Conservation (phyloP, 2,113 vertebrate species). For the Dascyllus trimaculatus region DNA sequence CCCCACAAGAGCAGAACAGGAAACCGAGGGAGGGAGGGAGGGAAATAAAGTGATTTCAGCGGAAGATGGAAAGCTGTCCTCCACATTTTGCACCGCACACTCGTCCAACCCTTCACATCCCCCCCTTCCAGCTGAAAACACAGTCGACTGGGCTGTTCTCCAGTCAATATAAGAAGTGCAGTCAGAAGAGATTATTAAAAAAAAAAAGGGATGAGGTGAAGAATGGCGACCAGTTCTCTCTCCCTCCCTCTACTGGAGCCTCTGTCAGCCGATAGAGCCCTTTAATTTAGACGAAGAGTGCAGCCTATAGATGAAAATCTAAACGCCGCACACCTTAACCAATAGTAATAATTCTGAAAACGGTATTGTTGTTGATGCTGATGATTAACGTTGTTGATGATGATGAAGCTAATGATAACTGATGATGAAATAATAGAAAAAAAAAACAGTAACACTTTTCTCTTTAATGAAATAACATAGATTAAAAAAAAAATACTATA, state of each 20-base stretch:
- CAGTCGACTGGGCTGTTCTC: slow-evolving; percentile 7
- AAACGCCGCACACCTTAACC: slow-evolving; percentile 57
- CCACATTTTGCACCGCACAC: slow-evolving; percentile 32
- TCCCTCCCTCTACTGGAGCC: slow-evolving; percentile 60
- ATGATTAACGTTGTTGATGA: slow-evolving; percentile 41
- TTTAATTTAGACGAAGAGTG: slow-evolving; percentile 69
- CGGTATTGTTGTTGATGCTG: slow-evolving; percentile 52
- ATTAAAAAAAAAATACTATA: slow-evolving; percentile 60
- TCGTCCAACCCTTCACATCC: slow-evolving; percentile 21
- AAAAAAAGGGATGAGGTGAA: slow-evolving; percentile 13
- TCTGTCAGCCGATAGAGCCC: slow-evolving; percentile 67
- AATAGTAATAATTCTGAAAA: slow-evolving; percentile 74
- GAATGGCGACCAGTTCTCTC: slow-evolving; percentile 33
- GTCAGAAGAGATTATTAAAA: slow-evolving; percentile 43
- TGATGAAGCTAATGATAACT: slow-evolving; percentile 24
- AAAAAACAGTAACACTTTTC: slow-evolving; percentile 63
- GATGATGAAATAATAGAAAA: slow-evolving; percentile 53
- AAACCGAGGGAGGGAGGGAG: slow-evolving; percentile 26
- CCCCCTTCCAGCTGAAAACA: slow-evolving; percentile 14
- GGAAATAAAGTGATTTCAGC: slow-evolving; percentile 3
- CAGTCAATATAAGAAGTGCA: not conserved
- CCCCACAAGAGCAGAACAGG: slow-evolving; percentile 50
- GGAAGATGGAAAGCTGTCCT: not conserved
- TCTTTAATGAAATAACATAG: slow-evolving; percentile 74
- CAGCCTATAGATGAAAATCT: slow-evolving; percentile 38